Evolutionary conservation across 2,888 invertebrate genomes (phyloP).

Genomic region (Ornithoptera alexandrae): DNA sequence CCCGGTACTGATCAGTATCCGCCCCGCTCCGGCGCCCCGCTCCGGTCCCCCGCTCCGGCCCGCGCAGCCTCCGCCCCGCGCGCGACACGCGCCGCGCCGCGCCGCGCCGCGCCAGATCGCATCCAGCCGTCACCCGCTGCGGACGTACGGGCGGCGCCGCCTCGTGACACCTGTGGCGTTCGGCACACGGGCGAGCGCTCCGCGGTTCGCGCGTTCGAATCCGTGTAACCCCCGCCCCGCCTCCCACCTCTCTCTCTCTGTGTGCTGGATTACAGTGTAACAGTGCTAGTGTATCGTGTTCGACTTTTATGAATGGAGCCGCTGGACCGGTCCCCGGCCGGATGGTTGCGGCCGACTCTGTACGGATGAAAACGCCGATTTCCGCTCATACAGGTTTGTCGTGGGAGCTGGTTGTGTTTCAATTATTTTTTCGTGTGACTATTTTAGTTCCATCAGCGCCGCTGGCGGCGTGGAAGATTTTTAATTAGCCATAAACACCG

Average conservation of each 20-base stretch:
- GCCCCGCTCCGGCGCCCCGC: not conserved
- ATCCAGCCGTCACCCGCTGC: conserved; percentile 44
- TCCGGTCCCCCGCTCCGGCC: not conserved
- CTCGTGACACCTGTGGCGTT: conserved; percentile 59
- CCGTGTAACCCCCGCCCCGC: conserved; percentile 30
- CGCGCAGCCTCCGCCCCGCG: conserved; percentile 16
- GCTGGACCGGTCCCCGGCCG: conserved; percentile 46
- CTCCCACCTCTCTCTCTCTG: conserved; percentile 35
- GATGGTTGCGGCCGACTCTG: conserved; percentile 51
- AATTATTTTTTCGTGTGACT: conserved; percentile 8
- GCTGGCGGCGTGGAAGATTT: not conserved
- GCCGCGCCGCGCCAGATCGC: conserved; percentile 48
- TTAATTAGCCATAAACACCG: not conserved
- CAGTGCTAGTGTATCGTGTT: conserved; percentile 45
- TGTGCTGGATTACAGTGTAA: conserved; percentile 58
- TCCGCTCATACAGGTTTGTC: conserved; percentile 53
- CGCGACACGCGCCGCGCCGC: no score
- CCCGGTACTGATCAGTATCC: conserved; percentile 59
- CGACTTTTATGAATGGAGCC: conserved; percentile 51
- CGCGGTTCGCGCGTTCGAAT: conserved; percentile 35
- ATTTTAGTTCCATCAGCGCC: no score
- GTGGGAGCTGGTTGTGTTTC: conserved; percentile 45
- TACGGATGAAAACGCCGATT: conserved; percentile 45
- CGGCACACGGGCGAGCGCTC: conserved; percentile 35
- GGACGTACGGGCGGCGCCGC: conserved; percentile 42